Percentiles rank a stretch among this genome's conserved stretches.
These are phyloP conservation scores for Phyto melanocephala DNA, from an alignment of 2,888 invertebrate species.

Conservation along the genomic window DNA sequence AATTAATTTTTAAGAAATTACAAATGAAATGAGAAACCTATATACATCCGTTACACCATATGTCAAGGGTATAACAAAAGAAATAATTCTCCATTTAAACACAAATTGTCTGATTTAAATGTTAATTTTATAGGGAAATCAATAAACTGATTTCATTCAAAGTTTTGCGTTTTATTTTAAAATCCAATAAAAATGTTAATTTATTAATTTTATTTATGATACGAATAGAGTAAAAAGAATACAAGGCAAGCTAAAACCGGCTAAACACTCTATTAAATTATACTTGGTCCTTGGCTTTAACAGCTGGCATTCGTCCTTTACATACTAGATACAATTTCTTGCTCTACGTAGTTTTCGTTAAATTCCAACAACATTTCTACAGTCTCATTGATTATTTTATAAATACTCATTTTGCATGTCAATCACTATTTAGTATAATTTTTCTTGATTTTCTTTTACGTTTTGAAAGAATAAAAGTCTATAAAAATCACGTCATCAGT, in stretches of 20 bases:
- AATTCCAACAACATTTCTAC: neutral
- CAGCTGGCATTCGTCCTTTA: neutral
- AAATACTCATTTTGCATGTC: constrained; percentile 48
- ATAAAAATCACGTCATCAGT: constrained; percentile 15
- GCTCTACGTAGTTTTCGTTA: neutral
- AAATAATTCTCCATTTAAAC: neutral
- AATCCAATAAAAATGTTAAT: constrained; percentile 1
- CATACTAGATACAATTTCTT: neutral
- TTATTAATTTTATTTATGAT: constrained; percentile 8
- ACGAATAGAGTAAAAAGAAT: no score
- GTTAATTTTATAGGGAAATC: neutral
- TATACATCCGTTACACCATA: no score
- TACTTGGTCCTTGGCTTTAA: neutral
- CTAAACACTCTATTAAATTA: neutral
- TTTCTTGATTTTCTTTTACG: neutral
- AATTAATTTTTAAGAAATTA: no score
- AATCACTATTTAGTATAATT: constrained; percentile 37
- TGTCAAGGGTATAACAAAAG: no score
- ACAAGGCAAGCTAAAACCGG: no score
- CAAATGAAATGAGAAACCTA: no score
- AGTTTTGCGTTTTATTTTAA: neutral
- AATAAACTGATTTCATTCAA: neutral
- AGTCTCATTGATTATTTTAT: constrained; percentile 22
- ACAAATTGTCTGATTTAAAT: neutral
- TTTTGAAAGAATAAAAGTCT: neutral